Evolutionary conservation across 1,140 invertebrate species (phyloP), one percentile per base, ranked within the genome.

Genomic region (Zaprionus vittiger): DNA sequence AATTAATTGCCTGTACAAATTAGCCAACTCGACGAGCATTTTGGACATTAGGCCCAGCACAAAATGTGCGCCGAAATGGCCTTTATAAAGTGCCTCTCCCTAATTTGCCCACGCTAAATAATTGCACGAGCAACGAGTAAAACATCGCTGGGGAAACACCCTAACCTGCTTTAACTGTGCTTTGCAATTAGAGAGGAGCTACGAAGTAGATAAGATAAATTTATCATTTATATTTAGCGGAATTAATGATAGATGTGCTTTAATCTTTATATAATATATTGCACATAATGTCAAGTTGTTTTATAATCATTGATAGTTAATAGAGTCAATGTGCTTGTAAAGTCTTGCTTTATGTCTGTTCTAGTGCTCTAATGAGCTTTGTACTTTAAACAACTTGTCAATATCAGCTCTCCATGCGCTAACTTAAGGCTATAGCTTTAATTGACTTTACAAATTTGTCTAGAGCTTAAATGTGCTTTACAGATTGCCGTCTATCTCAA

Each of bases 1-100:
- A 89, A 89, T 89, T 89, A 89, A 89, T 89, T 89, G 84, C 84
- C 80, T 71, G 85, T 80, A 81, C 81, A 89, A 89, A 89, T 89
- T 89, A 89, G 84, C 75, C 84, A 75, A 80, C 64, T 70, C 68
- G 64, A 59, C 65, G 79, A 56, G 77, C 78, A 89, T 73, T 86
- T 80, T 57, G 72, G 73, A 73, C 83, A 83, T 80, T 83, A 77
- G 73, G 62, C 63, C 41, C 34, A 65, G 68, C 52, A 37, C 41
- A 47, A 64, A 60, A 61, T 56, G 76, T 66, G 57, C 24, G 26
- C 60, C 61, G 34, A 66, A 72, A 62, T 61, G 22, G 64, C 17
- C 61, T 56, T 28, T 34, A 64, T 64, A 57, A 74, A 56, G 73
- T 44, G 52, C 31, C 70, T 73, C 70, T 64, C 34, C 70, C 64